phyloP scores from a whole-genome alignment of 2,888 invertebrate genomes.

The Diogma glabrata region DNA sequence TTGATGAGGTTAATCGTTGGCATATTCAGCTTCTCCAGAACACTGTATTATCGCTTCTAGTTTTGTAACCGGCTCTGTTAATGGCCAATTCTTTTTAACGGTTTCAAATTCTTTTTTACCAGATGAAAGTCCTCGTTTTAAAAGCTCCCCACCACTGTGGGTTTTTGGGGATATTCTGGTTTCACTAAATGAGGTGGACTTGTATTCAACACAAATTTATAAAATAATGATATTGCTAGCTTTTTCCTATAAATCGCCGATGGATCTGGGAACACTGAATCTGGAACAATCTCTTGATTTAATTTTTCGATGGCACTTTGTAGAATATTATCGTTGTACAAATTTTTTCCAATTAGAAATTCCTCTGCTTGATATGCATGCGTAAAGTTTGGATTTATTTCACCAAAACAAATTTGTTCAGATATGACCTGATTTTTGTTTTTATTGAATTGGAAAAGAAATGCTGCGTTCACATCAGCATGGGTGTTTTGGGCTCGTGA shows the following conservation, averaged over 20 bases:
- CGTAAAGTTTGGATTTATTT: constrained; percentile 36
- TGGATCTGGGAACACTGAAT: constrained; percentile 45
- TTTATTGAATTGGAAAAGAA: constrained; percentile 43
- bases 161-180: constrained; percentile 27
- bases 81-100: constrained; percentile 46
- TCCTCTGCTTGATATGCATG: constrained; percentile 45
- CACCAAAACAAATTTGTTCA: constrained; percentile 46
- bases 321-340: constrained; percentile 36
- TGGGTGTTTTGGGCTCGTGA: constrained; percentile 64
- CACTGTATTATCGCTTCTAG: constrained; percentile 45
- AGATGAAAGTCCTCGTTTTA: constrained; percentile 43
- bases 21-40: constrained; percentile 38
- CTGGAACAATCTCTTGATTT: constrained; percentile 45
- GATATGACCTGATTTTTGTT: constrained; percentile 10
- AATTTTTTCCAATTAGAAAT: constrained; percentile 37
- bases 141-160: constrained; percentile 38
- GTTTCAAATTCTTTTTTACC: constrained; percentile 49
- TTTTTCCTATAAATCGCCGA: constrained; percentile 47
- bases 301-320: constrained; percentile 38
- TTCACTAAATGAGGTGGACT: constrained; percentile 34
- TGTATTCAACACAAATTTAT: constrained; percentile 42
- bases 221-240: constrained; percentile 49
- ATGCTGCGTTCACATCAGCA: constrained; percentile 66
- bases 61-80: constrained; percentile 52
- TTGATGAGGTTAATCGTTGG: constrained; percentile 33